A percentile compares a stretch with the other conserved stretches of the same genome.
phyloP scores from a whole-genome alignment of 2,797 vertebrate species.

The Thripadectes ignobilis region DNA sequence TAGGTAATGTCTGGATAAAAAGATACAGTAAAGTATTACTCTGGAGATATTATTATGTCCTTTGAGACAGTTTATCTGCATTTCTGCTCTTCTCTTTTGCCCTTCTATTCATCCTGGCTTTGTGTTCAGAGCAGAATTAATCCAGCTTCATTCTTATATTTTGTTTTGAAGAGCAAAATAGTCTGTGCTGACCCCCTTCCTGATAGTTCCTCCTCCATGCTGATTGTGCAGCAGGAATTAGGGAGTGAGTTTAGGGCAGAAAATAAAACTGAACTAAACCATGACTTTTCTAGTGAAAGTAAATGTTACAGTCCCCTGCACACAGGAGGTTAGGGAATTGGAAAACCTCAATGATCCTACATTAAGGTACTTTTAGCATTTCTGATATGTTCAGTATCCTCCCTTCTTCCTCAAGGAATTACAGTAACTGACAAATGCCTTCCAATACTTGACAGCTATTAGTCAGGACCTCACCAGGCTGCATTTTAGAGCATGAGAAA shows the following conservation, averaged over 20 bases:
- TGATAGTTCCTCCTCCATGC: background rate
- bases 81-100: background rate
- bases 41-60: background rate
- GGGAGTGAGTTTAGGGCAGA: background rate
- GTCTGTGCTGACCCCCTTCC: background rate
- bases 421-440: background rate
- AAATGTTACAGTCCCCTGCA: background rate
- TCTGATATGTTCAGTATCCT: background rate
- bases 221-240: background rate
- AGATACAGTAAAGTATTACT: background rate
- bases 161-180: background rate
- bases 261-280: background rate
- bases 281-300: background rate
- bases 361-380: background rate
- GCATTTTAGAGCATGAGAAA: background rate
- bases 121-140: background rate
- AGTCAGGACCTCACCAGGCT: background rate
- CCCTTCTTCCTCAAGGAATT: background rate
- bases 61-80: background rate
- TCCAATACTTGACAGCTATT: background rate
- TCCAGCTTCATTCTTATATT: background rate
- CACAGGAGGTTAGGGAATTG: background rate
- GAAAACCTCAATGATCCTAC: background rate
- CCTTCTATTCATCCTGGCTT: background rate
- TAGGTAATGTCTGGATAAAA: background rate